phyloP scores from a whole-genome alignment of 2,113 vertebrate genomes.

The Lethenteron reissneri region DNA sequence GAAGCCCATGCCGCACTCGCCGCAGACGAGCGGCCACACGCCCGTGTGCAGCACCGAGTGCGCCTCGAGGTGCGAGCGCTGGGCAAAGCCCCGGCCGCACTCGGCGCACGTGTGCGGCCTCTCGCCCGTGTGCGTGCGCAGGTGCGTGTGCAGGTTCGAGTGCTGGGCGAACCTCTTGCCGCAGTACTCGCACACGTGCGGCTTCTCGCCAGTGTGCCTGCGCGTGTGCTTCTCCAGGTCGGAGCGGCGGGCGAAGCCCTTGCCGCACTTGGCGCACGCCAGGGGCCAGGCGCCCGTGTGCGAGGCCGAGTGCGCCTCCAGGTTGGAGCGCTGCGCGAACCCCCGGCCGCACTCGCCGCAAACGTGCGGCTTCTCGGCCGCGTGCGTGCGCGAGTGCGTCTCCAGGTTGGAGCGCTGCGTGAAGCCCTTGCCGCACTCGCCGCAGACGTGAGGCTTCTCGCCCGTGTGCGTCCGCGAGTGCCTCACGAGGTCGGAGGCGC shows the following conservation, averaged over 20 bases:
- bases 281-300: slow-evolving; percentile 39
- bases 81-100: neutral
- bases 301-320: slow-evolving; percentile 13
- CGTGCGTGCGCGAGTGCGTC: neutral
- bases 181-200: slow-evolving; percentile 18
- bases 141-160: slow-evolving; percentile 35
- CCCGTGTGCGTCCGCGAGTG: slow-evolving; percentile 2
- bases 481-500: slow-evolving; percentile 1
- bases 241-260: slow-evolving; percentile 23
- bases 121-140: neutral
- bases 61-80: neutral
- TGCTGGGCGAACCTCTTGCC: slow-evolving; percentile 18
- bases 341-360: slow-evolving; percentile 17
- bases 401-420: neutral
- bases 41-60: slow-evolving; percentile 19
- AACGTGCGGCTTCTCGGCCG: slow-evolving; percentile 10
- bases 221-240: slow-evolving; percentile 23
- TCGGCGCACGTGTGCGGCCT: neutral
- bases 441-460: neutral
- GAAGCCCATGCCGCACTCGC: slow-evolving; percentile 25
- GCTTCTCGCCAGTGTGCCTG: slow-evolving; percentile 22
- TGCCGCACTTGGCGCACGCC: slow-evolving; percentile 28
- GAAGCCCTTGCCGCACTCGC: slow-evolving; percentile 1
- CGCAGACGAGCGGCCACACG: slow-evolving; percentile 39
- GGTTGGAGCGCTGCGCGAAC: slow-evolving; percentile 17